Base-by-base conservation (phyloP, 2,888 invertebrate species). In the Gandaritis pyraliata region DNA sequence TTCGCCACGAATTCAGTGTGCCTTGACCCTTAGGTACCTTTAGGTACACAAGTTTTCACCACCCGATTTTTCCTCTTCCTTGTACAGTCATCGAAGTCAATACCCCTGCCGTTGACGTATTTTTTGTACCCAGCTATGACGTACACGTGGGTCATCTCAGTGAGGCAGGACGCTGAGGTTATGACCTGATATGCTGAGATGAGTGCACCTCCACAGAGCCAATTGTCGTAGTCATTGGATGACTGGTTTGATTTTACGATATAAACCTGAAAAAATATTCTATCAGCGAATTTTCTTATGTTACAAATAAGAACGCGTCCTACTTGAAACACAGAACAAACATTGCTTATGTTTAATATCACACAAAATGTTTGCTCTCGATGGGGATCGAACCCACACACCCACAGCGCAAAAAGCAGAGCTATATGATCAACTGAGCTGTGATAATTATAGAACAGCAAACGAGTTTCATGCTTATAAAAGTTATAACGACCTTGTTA, bases 21-120 rank as follows among this genome's bases (percentile, higher is more conserved):
- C 11, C 13, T 5, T 46, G 13, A 30, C 58, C 23, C 23, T 23
- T 54, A n/a, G n/a, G n/a, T 59, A 80, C 81, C 63, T 64, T 67
- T 71, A 6, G 76, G 79, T 8, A 72, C 63, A 58, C 75, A 77
- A 11, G 71, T 77, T 12, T 66, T 71, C 2, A 76, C 29, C n/a
- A 76, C 59, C 53, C 60, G 72, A 49, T 71, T 74, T 45, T 70
- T 74, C 33, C 48, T 66, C 0, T 48, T 47, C 15, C 54, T 69
- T 0, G 72, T 72, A 39, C 77, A 77, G 4, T 39, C 13, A 45
- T 77, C 64, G 0, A 15, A 23, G 0, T 72, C 64, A 8, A 77
- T 51, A 1, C 65, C 49, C 8, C 62, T 46, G 8, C 61, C 23
- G 15, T 43, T 61, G 1, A 76, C 70, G 30, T 70, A 74, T 12